phyloP scores from a whole-genome alignment of 2,113 vertebrate species.

The Prolemur simus region DNA sequence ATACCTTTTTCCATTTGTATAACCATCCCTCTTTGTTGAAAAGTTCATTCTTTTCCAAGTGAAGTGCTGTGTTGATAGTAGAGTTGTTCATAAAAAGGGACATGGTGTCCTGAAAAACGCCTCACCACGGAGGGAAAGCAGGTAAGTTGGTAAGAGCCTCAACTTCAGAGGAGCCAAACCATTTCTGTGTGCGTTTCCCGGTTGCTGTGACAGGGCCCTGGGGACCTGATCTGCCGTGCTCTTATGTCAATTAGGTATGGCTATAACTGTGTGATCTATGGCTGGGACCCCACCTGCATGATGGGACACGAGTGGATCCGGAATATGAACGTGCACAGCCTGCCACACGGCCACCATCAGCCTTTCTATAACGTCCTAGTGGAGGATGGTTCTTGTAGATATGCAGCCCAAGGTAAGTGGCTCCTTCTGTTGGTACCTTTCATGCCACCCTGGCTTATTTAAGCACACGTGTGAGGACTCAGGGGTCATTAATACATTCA shows the following conservation, averaged over 20 bases:
- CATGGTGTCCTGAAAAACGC: background rate
- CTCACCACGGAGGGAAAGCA: fast-evolving
- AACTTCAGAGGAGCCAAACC: background rate
- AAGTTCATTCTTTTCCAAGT: background rate
- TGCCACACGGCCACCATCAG: constrained; percentile 92
- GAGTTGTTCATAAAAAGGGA: background rate
- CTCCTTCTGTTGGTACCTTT: fast-evolving
- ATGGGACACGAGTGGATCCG: constrained; percentile 99
- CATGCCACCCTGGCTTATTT: fast-evolving
- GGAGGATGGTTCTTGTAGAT: constrained; percentile 96
- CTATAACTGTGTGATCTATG: constrained; percentile 97
- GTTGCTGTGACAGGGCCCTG: fast-evolving
- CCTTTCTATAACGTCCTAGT: constrained; percentile 98
- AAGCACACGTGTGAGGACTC: background rate
- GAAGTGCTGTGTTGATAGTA: background rate
- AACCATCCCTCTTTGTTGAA: background rate
- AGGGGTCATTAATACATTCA: background rate
- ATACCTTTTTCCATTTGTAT: background rate
- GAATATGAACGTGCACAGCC: constrained; percentile 96
- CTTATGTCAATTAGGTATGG: constrained; percentile 85
- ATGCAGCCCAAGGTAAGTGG: constrained; percentile 93
- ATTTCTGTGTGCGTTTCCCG: fast-evolving
- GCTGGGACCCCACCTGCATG: constrained; percentile 98
- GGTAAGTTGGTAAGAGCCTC: fast-evolving
- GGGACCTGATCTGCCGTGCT: background rate